phyloP scores from a whole-genome alignment of 2,797 vertebrate genomes.

The Platyrinchus mystaceus region DNA sequence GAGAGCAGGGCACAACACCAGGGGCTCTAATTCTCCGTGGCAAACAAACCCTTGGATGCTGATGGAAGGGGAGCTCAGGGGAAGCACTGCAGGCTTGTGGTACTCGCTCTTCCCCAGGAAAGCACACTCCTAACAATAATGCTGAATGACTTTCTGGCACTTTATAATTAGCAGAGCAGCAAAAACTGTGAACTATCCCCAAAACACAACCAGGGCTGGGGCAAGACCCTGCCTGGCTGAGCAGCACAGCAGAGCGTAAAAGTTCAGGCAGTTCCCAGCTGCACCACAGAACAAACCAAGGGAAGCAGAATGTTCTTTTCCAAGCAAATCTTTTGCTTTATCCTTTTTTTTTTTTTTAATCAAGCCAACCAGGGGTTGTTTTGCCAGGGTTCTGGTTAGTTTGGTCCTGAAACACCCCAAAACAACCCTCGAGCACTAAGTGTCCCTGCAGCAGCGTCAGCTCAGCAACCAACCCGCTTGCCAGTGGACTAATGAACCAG shows the following conservation, averaged over 20 bases:
- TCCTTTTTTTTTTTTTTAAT: not conserved
- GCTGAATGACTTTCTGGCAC: not conserved
- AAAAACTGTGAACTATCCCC: not conserved
- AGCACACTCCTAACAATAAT: not conserved
- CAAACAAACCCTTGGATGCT: not conserved
- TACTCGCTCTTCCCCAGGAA: not conserved
- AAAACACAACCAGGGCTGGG: not conserved
- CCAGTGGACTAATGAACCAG: not conserved
- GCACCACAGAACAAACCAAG: not conserved
- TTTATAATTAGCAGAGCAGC: not conserved
- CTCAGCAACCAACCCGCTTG: not conserved
- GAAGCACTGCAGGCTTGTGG: not conserved
- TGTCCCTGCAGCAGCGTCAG: not conserved
- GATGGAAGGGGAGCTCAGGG: not conserved
- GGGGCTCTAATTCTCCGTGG: not conserved
- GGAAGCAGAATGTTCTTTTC: not conserved
- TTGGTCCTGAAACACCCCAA: not conserved
- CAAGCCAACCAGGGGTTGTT: not conserved
- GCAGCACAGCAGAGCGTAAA: not conserved
- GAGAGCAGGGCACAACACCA: not conserved
- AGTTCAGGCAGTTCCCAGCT: not conserved
- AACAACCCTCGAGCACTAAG: not conserved
- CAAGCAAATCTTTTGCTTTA: not conserved
- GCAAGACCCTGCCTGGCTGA: not conserved
- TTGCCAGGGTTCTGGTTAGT: not conserved